These are phyloP conservation scores for Balaenoptera acutorostrata DNA, from an alignment of 2,113 vertebrate species.

Conservation along the genomic window DNA sequence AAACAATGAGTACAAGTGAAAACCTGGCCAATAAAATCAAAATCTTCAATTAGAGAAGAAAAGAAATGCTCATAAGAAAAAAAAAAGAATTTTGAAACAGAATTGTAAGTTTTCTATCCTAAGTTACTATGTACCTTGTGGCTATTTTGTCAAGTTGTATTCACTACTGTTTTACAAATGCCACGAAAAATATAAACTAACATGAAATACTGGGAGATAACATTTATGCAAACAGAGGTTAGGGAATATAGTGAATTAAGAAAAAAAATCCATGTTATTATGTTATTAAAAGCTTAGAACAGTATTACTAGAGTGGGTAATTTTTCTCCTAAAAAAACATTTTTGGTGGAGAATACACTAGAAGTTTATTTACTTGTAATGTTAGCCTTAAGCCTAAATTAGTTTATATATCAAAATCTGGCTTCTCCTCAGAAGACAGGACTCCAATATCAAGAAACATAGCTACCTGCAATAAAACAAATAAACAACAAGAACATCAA, in stretches of 20 bases:
- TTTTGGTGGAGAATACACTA: neutral
- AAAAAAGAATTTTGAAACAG: neutral
- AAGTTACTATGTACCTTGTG: neutral
- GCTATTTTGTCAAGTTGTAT: neutral
- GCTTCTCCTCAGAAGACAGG: neutral
- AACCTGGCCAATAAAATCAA: neutral
- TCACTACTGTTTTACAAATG: neutral
- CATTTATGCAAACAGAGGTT: neutral
- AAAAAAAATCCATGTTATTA: neutral
- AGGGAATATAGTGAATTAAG: neutral
- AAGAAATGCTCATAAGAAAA: neutral
- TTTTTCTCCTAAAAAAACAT: slow-evolving; percentile 27
- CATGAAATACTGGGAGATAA: neutral
- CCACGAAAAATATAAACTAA: neutral
- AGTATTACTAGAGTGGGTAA: neutral
- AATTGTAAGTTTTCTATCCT: neutral
- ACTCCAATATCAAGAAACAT: neutral
- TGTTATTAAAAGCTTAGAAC: slow-evolving; percentile 2
- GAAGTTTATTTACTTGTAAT: neutral
- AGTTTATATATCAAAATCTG: neutral
- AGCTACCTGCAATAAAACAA: neutral
- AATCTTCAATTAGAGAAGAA: neutral
- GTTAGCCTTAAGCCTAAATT: neutral
- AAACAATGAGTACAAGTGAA: neutral
- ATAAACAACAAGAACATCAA: neutral